phyloP scores from a whole-genome alignment of 2,797 vertebrate species.

The Mormyrops boulengeri region DNA sequence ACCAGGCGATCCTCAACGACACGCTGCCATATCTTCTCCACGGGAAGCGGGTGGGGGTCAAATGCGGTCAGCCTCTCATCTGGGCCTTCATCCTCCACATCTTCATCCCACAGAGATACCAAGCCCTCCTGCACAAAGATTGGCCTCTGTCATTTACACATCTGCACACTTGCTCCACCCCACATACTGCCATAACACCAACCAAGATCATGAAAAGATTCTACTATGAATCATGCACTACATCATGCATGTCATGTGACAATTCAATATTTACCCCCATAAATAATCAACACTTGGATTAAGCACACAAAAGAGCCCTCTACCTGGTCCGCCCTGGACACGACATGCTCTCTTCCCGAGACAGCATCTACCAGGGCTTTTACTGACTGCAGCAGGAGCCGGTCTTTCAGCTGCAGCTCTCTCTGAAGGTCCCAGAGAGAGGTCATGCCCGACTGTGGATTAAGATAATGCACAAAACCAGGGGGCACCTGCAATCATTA shows the following conservation, averaged over 20 bases:
- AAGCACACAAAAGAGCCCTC: constrained; percentile 9
- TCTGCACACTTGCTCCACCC: neutral
- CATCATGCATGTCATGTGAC: neutral
- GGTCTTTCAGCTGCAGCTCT: constrained; percentile 68
- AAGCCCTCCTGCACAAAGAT: constrained; percentile 69
- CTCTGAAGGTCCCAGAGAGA: constrained; percentile 66
- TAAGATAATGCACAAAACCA: constrained; percentile 24
- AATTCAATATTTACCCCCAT: neutral
- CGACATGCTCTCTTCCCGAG: constrained; percentile 51
- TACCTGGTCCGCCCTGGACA: constrained; percentile 68
- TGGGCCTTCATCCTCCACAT: constrained; percentile 38
- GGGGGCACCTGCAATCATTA: neutral
- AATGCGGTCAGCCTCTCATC: constrained; percentile 40
- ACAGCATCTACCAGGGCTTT: constrained; percentile 62
- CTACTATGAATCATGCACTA: neutral
- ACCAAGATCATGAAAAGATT: neutral
- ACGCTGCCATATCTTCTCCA: constrained; percentile 78
- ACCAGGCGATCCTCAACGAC: constrained; percentile 70
- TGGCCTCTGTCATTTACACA: constrained; percentile 24
- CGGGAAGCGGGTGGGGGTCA: constrained; percentile 46
- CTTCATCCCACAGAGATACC: constrained; percentile 77
- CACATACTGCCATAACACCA: neutral
- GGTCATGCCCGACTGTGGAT: constrained; percentile 64
- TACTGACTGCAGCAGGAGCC: constrained; percentile 68
- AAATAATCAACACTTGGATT: neutral